Evolutionary conservation across 1,140 invertebrate species (phyloP), one percentile per base, ranked within the genome.

Genomic region (Probaryconus sp.): DNA sequence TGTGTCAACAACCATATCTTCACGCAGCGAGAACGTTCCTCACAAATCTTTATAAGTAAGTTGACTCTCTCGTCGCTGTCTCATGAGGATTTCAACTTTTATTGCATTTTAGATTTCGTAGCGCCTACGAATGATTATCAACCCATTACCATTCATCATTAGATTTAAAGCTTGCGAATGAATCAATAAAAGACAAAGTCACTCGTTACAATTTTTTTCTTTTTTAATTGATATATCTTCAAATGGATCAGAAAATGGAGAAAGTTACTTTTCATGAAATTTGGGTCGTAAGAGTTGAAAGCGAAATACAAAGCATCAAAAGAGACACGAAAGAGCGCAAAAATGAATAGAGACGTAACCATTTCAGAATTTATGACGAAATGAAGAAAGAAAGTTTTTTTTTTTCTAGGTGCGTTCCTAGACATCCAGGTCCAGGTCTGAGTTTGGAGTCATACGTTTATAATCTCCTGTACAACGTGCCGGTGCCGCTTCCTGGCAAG

Each of bases 401-500:
- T 42, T 18, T 64, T 67, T 64, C 17, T 73, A 93, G 92, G 85
- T 94, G 92, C 88, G 89, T 93, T 86, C 92, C 92, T 71, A 90
- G 92, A 76, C 91, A 93, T 80, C 91, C 92, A 3, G 90, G 91
- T 9, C 90, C 91, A 43, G 91, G 92, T 28, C 88, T 94, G 13
- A 94, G 93, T 79, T 88, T 98, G 26, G 98, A 99, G 87, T 95
- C 94, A 24, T 97, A 97, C 87, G 94, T 99, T 0, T 98, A 97
- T 87, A 98, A 98, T 89, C 89, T 99, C 47, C 89, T 99, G 3
- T 97, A 97, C 88, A 96, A 99, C 88, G 94, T 99, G 24, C 94
- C 95, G 77, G 89, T 98, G 61, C 97, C 97, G 28, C 88, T 93
- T 43, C 91, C 94, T 9, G 97, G 97, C 9, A 93, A 95, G 81